Evolutionary conservation across 2,888 invertebrate species (phyloP).

Genomic region (Ochlodes sylvanus): DNA sequence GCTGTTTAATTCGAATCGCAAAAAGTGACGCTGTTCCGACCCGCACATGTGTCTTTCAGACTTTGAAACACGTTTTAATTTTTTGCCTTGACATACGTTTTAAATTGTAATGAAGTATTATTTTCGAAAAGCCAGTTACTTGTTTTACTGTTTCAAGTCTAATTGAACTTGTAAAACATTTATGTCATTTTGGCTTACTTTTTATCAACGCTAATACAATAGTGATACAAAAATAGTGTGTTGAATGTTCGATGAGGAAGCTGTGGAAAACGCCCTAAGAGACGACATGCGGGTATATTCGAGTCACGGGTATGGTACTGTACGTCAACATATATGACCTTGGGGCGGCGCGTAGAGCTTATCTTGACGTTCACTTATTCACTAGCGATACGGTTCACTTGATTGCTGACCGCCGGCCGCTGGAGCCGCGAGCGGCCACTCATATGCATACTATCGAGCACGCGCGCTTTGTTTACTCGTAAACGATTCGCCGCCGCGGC

Average conservation of each 20-base stretch:
- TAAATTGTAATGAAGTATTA: too few relatives aligned
- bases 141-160: too few relatives aligned
- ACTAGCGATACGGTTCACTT: constrained; percentile 63
- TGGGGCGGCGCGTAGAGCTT: constrained; percentile 65
- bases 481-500: constrained; percentile 36
- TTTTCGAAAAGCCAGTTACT: too few relatives aligned
- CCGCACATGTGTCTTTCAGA: too few relatives aligned
- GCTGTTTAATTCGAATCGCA: too few relatives aligned
- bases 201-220: neutral
- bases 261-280: constrained; percentile 49
- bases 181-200: too few relatives aligned
- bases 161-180: too few relatives aligned
- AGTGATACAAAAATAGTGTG: neutral
- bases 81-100: too few relatives aligned
- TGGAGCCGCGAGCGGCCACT: constrained; percentile 46
- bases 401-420: constrained; percentile 57
- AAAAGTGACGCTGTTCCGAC: too few relatives aligned
- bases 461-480: constrained; percentile 69
- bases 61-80: too few relatives aligned
- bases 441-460: constrained; percentile 45
- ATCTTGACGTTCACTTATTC: constrained; percentile 61
- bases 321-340: constrained; percentile 71
- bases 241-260: constrained; percentile 20
- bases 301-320: constrained; percentile 68
- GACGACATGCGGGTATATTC: constrained; percentile 64